A percentile compares a stretch with the other conserved stretches of the same genome.
phyloP scores from a whole-genome alignment of 1,140 invertebrate genomes.

The Protaetia brevitarsis region DNA sequence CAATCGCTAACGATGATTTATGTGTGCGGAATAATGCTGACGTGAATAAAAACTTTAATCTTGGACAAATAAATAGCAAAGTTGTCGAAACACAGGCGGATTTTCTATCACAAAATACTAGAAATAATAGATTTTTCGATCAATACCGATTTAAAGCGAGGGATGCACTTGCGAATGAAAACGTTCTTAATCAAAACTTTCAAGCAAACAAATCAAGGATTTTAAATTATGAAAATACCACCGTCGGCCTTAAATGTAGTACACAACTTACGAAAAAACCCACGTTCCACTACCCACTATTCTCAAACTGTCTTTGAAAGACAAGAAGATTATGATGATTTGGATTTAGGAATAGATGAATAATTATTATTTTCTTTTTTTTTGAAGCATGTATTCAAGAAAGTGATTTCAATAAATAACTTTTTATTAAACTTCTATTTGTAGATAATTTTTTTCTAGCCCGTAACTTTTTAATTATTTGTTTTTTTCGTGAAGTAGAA shows the following conservation, averaged over 20 bases:
- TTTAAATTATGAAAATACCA: not conserved
- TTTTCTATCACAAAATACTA: not conserved
- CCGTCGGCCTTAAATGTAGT: not conserved
- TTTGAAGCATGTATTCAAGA: too few relatives aligned
- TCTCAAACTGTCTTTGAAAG: not conserved
- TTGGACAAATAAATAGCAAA: not conserved
- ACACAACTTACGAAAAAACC: not conserved
- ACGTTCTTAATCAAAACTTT: not conserved
- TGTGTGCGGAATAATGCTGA: too few relatives aligned
- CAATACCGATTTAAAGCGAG: constrained; percentile 1
- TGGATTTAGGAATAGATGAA: too few relatives aligned
- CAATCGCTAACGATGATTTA: too few relatives aligned
- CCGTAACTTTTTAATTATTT: too few relatives aligned
- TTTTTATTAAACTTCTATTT: too few relatives aligned
- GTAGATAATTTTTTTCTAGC: too few relatives aligned
- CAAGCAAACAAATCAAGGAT: not conserved
- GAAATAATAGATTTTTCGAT: not conserved
- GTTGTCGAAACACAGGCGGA: not conserved
- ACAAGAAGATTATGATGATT: constrained; percentile 6
- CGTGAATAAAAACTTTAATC: not conserved
- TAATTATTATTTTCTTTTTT: too few relatives aligned
- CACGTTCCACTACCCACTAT: not conserved
- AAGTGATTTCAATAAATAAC: too few relatives aligned
- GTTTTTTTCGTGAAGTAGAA: too few relatives aligned
- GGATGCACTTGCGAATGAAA: not conserved